Percentiles rank a stretch among this genome's conserved stretches.
These are phyloP conservation scores for Paramacrobiotus metropolitanus DNA, from an alignment of 1,140 invertebrate genomes.

Conservation along the genomic window DNA sequence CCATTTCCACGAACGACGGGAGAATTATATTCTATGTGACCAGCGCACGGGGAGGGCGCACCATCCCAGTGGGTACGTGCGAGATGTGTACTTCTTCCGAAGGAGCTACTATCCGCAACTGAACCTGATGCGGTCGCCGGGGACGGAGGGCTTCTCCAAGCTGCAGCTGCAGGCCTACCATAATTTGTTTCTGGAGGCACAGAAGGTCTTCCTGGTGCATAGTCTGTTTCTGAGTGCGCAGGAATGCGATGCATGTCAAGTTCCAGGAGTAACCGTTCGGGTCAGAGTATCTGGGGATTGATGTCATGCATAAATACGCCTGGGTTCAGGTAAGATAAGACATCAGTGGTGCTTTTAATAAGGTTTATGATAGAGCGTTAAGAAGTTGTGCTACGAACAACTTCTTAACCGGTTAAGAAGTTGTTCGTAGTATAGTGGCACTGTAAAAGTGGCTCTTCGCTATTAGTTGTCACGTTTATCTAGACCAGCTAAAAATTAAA, in stretches of 20 bases:
- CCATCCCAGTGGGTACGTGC: slow-evolving; percentile 71
- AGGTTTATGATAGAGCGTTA: no score
- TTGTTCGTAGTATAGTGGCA: no score
- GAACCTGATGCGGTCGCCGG: slow-evolving; percentile 74
- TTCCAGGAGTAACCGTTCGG: slow-evolving; percentile 75
- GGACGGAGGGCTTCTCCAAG: slow-evolving; percentile 65
- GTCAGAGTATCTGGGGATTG: slow-evolving; percentile 66
- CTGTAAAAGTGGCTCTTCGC: no score
- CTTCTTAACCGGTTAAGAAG: no score
- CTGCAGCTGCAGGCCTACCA: slow-evolving; percentile 73
- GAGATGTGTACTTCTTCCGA: slow-evolving; percentile 98
- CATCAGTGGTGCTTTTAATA: no score
- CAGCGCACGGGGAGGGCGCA: slow-evolving; percentile 93
- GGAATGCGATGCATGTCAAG: slow-evolving; percentile 46
- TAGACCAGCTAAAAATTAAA: no score
- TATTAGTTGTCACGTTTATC: no score
- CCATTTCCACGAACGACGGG: slow-evolving; percentile 67
- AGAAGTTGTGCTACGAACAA: no score
- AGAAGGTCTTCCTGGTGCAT: slow-evolving; percentile 42
- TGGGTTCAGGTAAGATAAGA: slow-evolving; percentile 52
- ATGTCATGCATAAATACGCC: slow-evolving; percentile 92
- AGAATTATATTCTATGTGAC: slow-evolving; percentile 81
- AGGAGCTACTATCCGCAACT: slow-evolving; percentile 91
- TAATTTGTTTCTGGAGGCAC: slow-evolving; percentile 88
- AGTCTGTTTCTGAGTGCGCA: slow-evolving; percentile 26